These are phyloP conservation scores for Drosophila pseudoananassae DNA, from an alignment of 1,140 invertebrate genomes.

Conservation along the genomic window DNA sequence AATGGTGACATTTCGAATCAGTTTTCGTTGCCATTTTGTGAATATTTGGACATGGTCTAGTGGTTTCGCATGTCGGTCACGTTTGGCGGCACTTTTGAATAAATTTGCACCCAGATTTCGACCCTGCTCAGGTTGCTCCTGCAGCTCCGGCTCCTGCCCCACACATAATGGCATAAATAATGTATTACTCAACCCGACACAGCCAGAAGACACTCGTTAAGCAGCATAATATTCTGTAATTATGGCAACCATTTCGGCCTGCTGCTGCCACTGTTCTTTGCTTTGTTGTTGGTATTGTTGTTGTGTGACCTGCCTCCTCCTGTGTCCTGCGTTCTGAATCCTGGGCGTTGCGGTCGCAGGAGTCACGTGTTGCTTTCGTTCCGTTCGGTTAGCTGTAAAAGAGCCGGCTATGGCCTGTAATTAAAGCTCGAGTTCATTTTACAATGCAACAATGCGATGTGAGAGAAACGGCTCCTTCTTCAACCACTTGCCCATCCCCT, in stretches of 20 bases:
- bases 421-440: constrained; percentile 66
- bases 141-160: constrained; percentile 6
- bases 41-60: constrained; percentile 12
- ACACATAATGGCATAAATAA: constrained; percentile 48
- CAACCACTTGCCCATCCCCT: neutral
- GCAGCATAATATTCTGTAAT: constrained; percentile 54
- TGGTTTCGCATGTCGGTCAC: constrained; percentile 34
- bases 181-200: constrained; percentile 20
- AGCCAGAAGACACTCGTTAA: constrained; percentile 42
- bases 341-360: constrained; percentile 15
- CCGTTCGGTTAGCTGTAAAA: constrained; percentile 51
- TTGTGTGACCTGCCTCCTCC: constrained; percentile 6
- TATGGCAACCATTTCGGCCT: constrained; percentile 44
- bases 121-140: constrained; percentile 1
- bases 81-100: constrained; percentile 45
- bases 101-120: constrained; percentile 37
- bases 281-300: neutral
- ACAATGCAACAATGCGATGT: constrained; percentile 41
- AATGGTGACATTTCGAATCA: constrained; percentile 5
- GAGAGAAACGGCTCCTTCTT: neutral
- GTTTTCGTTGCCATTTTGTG: constrained; percentile 16
- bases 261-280: constrained; percentile 6
- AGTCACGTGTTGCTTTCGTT: constrained; percentile 43
- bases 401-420: constrained; percentile 53
- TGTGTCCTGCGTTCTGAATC: constrained; percentile 17